A percentile compares a stretch with the other conserved stretches of the same genome.
Evolutionary conservation across 53 echinoderm and acorn worm genomes (phyloP).

Genomic region (Antedon mediterranea): DNA sequence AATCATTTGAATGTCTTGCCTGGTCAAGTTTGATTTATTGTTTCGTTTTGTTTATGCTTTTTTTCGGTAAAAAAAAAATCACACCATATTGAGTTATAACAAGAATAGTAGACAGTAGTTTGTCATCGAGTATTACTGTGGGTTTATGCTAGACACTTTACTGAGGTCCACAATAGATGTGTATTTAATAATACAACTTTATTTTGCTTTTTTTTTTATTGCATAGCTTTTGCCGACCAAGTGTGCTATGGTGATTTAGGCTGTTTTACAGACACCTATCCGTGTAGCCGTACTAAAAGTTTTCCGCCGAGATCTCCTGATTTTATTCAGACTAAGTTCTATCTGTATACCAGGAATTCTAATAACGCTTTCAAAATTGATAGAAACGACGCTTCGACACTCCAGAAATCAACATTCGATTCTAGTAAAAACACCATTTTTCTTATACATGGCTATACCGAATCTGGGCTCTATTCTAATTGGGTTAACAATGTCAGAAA

Average conservation of each 20-base stretch:
- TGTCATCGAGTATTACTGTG: too few species aligned
- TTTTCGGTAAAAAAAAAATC: too few species aligned
- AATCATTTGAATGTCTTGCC: too few species aligned
- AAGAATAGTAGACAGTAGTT: too few species aligned
- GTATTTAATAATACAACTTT: too few species aligned
- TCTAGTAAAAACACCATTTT: constrained; percentile 27
- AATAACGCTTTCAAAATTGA: not conserved
- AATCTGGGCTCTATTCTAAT: constrained; percentile 25
- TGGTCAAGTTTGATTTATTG: too few species aligned
- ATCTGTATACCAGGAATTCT: constrained; percentile 34
- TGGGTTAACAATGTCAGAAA: constrained; percentile 50
- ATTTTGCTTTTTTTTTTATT: not conserved
- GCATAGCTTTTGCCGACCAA: constrained; percentile 27
- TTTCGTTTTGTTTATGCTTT: too few species aligned
- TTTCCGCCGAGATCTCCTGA: constrained; percentile 65
- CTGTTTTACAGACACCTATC: constrained; percentile 50
- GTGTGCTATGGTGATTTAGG: constrained; percentile 70
- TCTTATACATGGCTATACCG: constrained; percentile 73
- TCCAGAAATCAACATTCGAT: constrained; percentile 32
- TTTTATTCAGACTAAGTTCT: constrained; percentile 57
- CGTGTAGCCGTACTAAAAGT: constrained; percentile 28
- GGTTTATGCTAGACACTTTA: too few species aligned
- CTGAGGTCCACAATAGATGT: too few species aligned
- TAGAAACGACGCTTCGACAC: constrained; percentile 12
- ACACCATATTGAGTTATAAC: too few species aligned